Evolutionary conservation across 2,113 vertebrate species (phyloP).

Genomic region (Sceloporus tristichus): DNA sequence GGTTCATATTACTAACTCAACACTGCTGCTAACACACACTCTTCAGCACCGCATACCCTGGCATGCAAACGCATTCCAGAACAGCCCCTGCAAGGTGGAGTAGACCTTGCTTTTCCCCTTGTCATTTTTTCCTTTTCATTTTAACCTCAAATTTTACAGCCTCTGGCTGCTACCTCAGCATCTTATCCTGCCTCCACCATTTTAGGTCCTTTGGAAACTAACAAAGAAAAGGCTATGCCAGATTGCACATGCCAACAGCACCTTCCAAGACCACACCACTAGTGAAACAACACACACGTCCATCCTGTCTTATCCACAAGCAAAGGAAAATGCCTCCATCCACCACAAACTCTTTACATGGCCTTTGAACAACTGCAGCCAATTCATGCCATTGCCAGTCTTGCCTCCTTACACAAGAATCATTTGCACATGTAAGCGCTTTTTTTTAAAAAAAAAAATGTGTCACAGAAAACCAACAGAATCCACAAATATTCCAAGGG

Average conservation of each 20-base stretch:
- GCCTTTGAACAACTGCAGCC: neutral
- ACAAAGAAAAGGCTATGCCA: rapidly evolving
- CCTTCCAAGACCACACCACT: rapidly evolving
- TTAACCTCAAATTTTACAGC: slow-evolving; percentile 39
- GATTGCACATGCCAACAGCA: neutral
- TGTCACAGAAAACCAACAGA: neutral
- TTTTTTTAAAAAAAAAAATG: too few relatives aligned
- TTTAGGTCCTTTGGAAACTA: neutral
- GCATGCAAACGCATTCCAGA: slow-evolving; percentile 77
- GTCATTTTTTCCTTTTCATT: slow-evolving; percentile 61
- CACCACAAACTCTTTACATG: neutral
- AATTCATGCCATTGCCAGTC: neutral
- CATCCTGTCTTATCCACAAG: neutral
- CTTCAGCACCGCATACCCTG: slow-evolving; percentile 64
- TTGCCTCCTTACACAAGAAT: neutral
- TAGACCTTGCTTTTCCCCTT: slow-evolving; percentile 59
- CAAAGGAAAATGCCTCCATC: neutral
- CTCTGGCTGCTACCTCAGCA: slow-evolving; percentile 42
- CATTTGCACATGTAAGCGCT: neutral
- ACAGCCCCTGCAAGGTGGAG: slow-evolving; percentile 71
- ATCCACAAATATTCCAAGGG: neutral
- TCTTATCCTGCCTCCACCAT: neutral
- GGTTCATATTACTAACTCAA: slow-evolving; percentile 79
- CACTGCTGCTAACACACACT: slow-evolving; percentile 71
- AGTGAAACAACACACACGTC: rapidly evolving